Evolutionary conservation across 2,888 invertebrate species (phyloP), one percentile per base, ranked within the genome.

Genomic region (Athalia circularis): DNA sequence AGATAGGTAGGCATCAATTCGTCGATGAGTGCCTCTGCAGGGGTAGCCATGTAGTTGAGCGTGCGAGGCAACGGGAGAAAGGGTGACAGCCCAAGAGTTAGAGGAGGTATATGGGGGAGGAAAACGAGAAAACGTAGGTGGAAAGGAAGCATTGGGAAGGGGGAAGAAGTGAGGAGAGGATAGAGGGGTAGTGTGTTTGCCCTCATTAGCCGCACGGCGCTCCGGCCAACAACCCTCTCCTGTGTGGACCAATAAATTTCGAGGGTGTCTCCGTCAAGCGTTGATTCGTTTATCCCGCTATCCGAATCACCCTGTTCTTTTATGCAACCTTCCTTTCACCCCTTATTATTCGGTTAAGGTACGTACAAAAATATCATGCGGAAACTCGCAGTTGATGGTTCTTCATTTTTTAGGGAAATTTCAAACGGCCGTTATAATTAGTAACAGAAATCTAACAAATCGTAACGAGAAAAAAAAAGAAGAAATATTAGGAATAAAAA

Each of bases 141-240:
- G 62, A 62, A 9, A 7, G 11, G 8, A n/a, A n/a, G 67, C 50
- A 54, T 0, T 7, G 64, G 43, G 64, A 9, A 8, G 43, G 7
- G 43, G 8, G 7, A 43, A 43, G 64, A 29, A 11, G 11, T 5
- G 43, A 54, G 68, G 59, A 47, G 15, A 70, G n/a, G 67, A 61
- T 29, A 57, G 57, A 80, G 80, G 79, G 62, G 82, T 79, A 79
- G 79, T 81, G 79, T 85, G 83, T 85, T 85, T 84, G 84, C 84
- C 83, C 84, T 83, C 83, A 84, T 84, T 85, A 84, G 83, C 84
- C 82, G 82, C 80, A 79, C 82, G 83, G 81, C 74, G 70, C 83
- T 80, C 80, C 82, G 83, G 82, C 84, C 83, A 83, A 83, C 84
- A 83, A 83, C 81, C 80, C 81, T 59, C 77, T 79, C 79, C 79